Base-by-base conservation (phyloP, 2,797 vertebrate species). In the Prunella strophiata region DNA sequence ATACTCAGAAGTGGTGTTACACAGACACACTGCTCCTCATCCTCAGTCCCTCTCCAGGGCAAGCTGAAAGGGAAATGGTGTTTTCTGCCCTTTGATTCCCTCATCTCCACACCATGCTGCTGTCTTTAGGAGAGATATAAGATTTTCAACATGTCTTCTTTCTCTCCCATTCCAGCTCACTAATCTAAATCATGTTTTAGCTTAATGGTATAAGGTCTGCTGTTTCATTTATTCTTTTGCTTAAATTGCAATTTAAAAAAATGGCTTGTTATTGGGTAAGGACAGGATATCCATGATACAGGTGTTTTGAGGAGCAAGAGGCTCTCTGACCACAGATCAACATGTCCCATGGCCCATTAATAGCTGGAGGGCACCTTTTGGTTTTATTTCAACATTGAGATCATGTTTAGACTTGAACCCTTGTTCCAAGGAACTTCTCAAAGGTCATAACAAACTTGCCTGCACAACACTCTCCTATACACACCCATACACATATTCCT, bases 381-480 rank as follows among this genome's bases (percentile, higher is more conserved):
- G 34, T 34, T 34, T 34, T 34, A 34, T 34, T 34, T 34, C 34
- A 34, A 34, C 20, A 20, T 11, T 71, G 51, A 87, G 57, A 36
- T 36, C 16, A 13, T 18, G 27, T 57, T 71, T 82, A 51, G 50
- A 32, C 47, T 59, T 62, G 30, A 68, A 16, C 30, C 21, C 52
- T 79, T 26, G 16, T 54, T 68, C 82, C 75, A 85, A 43, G 30
- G 29, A 80, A 32, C 25, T 13, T 4, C 4, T 38, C 27, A 36
- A 40, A 76, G 22, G 25, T 45, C 3, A 0, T 16, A 71, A 62
- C 38, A 50, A 63, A 61, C 52, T 10, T 5, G 15, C 16, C 20
- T 36, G 5, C 0, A 0, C 26, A 50, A 20, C 42, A 16, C 45
- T 59, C 32, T 23, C 9, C 2, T 23, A 3, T 3, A 17, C 55